These are phyloP conservation scores for Eupithecia subumbrata DNA, from an alignment of 2,888 invertebrate genomes.

Conservation along the genomic window DNA sequence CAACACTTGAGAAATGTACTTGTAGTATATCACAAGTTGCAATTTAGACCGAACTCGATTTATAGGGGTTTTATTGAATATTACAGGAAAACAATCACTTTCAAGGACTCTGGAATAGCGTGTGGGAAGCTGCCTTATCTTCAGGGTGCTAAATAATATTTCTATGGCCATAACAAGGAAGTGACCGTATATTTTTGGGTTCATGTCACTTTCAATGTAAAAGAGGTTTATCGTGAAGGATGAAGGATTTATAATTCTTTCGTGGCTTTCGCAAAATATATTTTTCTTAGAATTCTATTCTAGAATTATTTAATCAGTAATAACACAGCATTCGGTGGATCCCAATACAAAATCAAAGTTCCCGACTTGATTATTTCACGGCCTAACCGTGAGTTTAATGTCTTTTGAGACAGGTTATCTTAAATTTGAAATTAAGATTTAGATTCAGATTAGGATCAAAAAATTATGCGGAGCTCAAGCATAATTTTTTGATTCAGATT, in stretches of 20 bases:
- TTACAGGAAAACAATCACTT: conserved; percentile 41
- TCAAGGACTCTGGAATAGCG: conserved; percentile 22
- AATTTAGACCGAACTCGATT: conserved; percentile 51
- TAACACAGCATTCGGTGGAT: no score
- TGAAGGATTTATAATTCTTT: not conserved
- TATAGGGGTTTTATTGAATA: conserved; percentile 51
- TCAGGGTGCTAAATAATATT: conserved; percentile 33
- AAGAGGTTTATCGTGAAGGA: not conserved
- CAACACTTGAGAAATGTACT: no score
- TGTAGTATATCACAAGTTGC: conserved; percentile 30
- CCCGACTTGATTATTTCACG: not conserved
- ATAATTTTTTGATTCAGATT: not conserved
- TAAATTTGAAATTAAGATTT: not conserved
- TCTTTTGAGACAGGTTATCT: not conserved
- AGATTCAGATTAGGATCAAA: not conserved
- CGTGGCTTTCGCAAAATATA: not conserved
- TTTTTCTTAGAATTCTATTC: no score
- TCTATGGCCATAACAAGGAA: conserved; percentile 38
- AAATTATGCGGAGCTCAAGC: not conserved
- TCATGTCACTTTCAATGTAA: conserved; percentile 2
- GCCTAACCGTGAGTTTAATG: not conserved
- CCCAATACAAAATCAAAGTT: not conserved
- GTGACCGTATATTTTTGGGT: conserved; percentile 29
- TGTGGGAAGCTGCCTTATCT: conserved; percentile 31
- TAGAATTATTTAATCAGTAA: no score